Base-by-base conservation (phyloP, 2,113 vertebrate species). In the Syngnathus scovelli region DNA sequence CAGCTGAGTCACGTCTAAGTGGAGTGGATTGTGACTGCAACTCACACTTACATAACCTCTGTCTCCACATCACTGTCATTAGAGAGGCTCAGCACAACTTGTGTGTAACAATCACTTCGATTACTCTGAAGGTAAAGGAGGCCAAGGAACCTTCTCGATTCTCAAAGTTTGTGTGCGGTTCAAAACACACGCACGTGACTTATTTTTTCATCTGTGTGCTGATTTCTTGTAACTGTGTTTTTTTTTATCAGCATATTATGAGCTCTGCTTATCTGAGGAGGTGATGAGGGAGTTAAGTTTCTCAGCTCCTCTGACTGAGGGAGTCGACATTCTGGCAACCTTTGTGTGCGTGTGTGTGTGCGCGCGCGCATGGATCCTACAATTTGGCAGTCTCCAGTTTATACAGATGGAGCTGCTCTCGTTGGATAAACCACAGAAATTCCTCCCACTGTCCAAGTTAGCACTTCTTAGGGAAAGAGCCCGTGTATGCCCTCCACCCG, bases 341-440 rank as follows among this genome's bases (percentile, higher is more conserved):
- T 69, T 70, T 79, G 77, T 76, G 72, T 77, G 64, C 56, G 60
- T 69, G 68, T 65, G 62, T 66, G 55, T 60, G 49, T 49, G 37
- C 55, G 23, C 10, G 1, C 23, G 23, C 23, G 11, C 81, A 84
- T 79, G 72, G 85, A 86, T 88, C 81, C 85, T 88, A 89, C 82
- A 86, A 88, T 88, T 89, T 92, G 91, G 91, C 91, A 89, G 80
- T 77, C 87, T 84, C 81, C 83, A 89, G 90, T 92, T 92, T 92
- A 91, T 90, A 92, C 92, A 92, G 92, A 92, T 92, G 92, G 92
- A 91, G 91, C 86, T 82, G 89, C 89, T 91, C 88, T 90, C 82
- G 82, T 88, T 89, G 89, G 88, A 92, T 92, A 91, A 92, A 91
- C 91, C 92, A 88, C 90, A 91, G 81, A 91, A 91, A 92, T 90